phyloP scores from a whole-genome alignment of 2,113 vertebrate genomes.

The Buteo buteo region DNA sequence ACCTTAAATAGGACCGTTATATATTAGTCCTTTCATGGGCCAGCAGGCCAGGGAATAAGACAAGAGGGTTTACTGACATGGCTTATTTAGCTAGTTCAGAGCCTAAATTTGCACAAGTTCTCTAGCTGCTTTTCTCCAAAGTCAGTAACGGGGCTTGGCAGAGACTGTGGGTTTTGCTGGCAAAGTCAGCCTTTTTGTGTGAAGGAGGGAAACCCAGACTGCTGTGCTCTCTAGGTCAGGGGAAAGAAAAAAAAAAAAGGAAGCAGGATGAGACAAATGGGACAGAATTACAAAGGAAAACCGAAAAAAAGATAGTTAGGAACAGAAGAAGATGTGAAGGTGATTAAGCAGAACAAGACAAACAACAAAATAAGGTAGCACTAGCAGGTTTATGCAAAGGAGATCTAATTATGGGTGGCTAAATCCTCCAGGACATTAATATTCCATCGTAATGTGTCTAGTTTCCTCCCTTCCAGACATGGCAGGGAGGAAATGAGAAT shows the following conservation, averaged over 20 bases:
- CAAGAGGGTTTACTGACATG: constrained; percentile 41
- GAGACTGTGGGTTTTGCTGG: constrained; percentile 34
- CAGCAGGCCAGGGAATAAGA: constrained; percentile 34
- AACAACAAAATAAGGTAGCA: constrained; percentile 46
- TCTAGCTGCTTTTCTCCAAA: constrained; percentile 48
- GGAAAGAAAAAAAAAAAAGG: background rate
- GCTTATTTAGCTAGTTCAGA: constrained; percentile 59
- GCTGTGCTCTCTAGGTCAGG: constrained; percentile 43
- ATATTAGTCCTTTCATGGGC: constrained; percentile 18
- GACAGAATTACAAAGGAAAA: constrained; percentile 1
- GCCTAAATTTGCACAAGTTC: constrained; percentile 34
- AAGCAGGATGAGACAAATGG: background rate
- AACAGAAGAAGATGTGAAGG: constrained; percentile 14
- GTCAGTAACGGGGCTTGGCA: constrained; percentile 54
- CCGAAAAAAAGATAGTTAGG: background rate
- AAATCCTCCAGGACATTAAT: constrained; percentile 63
- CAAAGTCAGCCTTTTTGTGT: constrained; percentile 55
- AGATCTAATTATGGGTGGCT: constrained; percentile 49
- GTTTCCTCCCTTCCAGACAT: constrained; percentile 66
- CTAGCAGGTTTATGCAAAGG: constrained; percentile 55
- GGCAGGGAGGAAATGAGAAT: constrained; percentile 65
- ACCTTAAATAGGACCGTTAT: constrained; percentile 48
- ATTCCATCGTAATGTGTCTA: constrained; percentile 68
- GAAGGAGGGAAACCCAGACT: constrained; percentile 36
- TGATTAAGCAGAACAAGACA: constrained; percentile 17